Evolutionary conservation across 1,140 invertebrate genomes (phyloP).

Genomic region (Nomia melanderi): DNA sequence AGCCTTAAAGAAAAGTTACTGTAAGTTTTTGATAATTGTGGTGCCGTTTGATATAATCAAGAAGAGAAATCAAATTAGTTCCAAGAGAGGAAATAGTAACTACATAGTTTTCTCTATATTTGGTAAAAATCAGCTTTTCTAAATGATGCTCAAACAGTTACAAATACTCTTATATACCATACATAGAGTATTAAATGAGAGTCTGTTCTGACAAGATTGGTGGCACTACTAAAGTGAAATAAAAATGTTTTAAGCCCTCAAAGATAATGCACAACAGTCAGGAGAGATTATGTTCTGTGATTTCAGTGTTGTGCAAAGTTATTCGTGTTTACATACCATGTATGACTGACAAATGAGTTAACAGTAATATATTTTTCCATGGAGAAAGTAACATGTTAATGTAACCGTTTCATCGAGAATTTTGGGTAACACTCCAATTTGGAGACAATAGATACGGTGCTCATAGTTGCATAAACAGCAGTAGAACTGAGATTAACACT

Average conservation of each 20-base stretch:
- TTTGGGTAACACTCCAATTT: conserved; percentile 24
- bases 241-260: conserved; percentile 22
- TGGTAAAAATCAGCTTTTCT: conserved; percentile 32
- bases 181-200: conserved; percentile 14
- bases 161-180: conserved; percentile 20
- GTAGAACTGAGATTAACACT: conserved; percentile 31
- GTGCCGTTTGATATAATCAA: conserved; percentile 28
- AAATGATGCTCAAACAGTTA: conserved; percentile 56
- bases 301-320: conserved; percentile 36
- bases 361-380: conserved; percentile 47
- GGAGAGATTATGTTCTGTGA: conserved; percentile 59
- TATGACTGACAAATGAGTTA: conserved; percentile 48
- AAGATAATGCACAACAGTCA: conserved; percentile 49
- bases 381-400: conserved; percentile 45
- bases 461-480: conserved; percentile 1
- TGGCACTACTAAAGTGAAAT: neutral
- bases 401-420: conserved; percentile 30
- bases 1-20: conserved; percentile 58
- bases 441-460: neutral
- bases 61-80: conserved; percentile 45
- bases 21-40: conserved; percentile 56
- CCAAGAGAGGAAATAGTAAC: conserved; percentile 12
- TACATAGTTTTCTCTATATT: conserved; percentile 14
- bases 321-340: conserved; percentile 44
- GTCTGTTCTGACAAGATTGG: conserved; percentile 21